A percentile compares a stretch with the other conserved stretches of the same genome.
Conservation (phyloP, 2,113 vertebrate genomes). For the Scytalopus superciliaris region DNA sequence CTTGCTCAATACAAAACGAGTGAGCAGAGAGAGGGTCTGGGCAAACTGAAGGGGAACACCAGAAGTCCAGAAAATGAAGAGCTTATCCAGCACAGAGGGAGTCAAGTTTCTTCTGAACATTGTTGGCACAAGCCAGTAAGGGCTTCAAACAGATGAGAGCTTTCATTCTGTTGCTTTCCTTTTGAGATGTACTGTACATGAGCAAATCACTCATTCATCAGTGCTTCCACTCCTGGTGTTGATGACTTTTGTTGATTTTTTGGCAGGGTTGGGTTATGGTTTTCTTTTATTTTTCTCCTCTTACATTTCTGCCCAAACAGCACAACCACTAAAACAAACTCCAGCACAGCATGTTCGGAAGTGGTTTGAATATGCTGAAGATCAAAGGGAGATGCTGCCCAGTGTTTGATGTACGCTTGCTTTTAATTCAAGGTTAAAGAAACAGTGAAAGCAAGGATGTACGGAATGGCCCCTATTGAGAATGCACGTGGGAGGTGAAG, state of each 20-base stretch:
- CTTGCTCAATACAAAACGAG: neutral
- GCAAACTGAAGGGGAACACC: neutral
- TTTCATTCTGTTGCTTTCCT: slow-evolving; percentile 18
- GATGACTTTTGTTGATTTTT: neutral
- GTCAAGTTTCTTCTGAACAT: neutral
- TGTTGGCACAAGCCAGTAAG: neutral
- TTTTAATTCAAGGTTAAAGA: slow-evolving; percentile 55
- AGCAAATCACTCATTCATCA: neutral
- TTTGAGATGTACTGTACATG: neutral
- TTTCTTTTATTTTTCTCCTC: neutral
- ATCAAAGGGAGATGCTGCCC: slow-evolving; percentile 27
- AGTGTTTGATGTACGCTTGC: neutral
- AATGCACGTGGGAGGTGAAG: slow-evolving; percentile 22
- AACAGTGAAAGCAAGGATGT: slow-evolving; percentile 15
- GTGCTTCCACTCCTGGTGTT: slow-evolving; percentile 7
- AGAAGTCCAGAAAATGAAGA: neutral
- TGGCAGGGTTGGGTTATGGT: neutral
- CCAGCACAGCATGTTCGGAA: neutral
- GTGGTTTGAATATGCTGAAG: slow-evolving; percentile 42
- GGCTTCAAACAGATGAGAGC: neutral
- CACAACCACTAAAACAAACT: slow-evolving; percentile 14
- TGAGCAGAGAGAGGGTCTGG: neutral
- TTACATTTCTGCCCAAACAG: neutral
- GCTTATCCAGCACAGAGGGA: neutral
- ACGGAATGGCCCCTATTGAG: slow-evolving; percentile 3